Evolutionary conservation across 2,888 invertebrate species (phyloP).

Genomic region (Oxytorus armatus): DNA sequence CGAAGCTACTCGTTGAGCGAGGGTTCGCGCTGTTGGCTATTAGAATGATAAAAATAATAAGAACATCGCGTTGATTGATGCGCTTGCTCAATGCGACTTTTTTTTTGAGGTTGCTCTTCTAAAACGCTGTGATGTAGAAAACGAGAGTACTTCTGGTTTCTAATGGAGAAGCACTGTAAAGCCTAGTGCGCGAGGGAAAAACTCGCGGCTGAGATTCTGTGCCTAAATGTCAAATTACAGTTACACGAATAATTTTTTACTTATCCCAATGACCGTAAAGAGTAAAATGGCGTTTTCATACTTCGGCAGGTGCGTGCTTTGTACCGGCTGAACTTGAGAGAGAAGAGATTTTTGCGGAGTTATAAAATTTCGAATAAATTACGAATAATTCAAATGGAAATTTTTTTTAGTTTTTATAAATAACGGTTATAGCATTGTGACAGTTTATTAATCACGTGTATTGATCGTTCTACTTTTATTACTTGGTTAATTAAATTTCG

Average conservation of each 20-base stretch:
- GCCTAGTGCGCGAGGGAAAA: background rate
- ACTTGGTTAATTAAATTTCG: no score
- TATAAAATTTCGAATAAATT: no score
- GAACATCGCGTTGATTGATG: slow-evolving; percentile 36
- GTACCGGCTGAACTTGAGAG: background rate
- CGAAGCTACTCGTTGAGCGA: slow-evolving; percentile 17
- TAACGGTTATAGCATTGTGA: background rate
- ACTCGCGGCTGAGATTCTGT: background rate
- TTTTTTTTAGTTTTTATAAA: no score
- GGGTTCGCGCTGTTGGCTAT: slow-evolving; percentile 16
- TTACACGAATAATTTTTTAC: background rate
- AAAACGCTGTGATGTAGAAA: slow-evolving; percentile 20
- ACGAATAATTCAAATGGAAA: no score
- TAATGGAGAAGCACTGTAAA: slow-evolving; percentile 24
- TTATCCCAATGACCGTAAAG: background rate
- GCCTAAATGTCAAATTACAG: background rate
- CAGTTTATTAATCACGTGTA: background rate
- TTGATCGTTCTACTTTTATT: no score
- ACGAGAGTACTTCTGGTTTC: slow-evolving; percentile 9
- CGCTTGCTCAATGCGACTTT: slow-evolving; percentile 28
- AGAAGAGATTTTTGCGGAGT: background rate
- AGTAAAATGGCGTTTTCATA: slow-evolving; percentile 8
- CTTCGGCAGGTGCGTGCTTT: background rate
- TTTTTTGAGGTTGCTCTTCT: slow-evolving; percentile 31
- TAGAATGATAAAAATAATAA: slow-evolving; percentile 6